Base-by-base conservation (phyloP, 1,140 invertebrate genomes). In the Rhizoglyphus robini region DNA sequence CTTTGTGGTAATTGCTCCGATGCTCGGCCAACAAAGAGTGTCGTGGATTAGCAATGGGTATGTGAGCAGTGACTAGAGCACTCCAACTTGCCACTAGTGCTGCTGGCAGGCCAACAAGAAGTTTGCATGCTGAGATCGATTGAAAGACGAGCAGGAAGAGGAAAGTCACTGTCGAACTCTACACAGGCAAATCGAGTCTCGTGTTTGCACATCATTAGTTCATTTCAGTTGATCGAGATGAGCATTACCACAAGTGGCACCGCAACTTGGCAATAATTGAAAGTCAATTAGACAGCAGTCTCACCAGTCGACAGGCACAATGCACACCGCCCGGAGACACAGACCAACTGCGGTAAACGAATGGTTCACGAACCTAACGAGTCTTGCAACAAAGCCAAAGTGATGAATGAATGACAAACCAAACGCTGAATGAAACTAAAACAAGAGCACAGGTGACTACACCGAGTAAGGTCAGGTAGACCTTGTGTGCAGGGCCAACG, bases 131-230 rank as follows among this genome's bases (percentile, higher is more conserved):
- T 54, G 51, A 11, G 51, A 54, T 54, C 51, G 51, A 54, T 54
- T 25, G 51, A 54, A 54, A 54, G 20, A 32, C 23, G 20, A 54
- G 51, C 51, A 54, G 8, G 51, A 8, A 54, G 51, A 5, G 20
- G 15, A 54, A 54, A 54, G 31, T 18, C 8, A 54, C 23, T 20
- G 20, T 11, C 51, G 5, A 41, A 41, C 8, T 41, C 36, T 11
- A 41, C 36, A 41, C 36, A 41, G 8, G 36, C 36, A 54, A 25
- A 11, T 54, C 31, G 20, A 54, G 51, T 54, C 51, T 54, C 51
- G 51, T 54, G 51, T 54, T 54, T 54, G 51, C 51, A 54, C 51
- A 54, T 54, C 51, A 54, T 54, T 54, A 54, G 51, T 11, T 11
- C 8, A 54, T 20, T 25, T 32, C 8, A 54, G 51, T 8, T 8